Evolutionary conservation across 2,888 invertebrate genomes (phyloP), one percentile per base, ranked within the genome.

Genomic region (Cosmorhoe ocellata): DNA sequence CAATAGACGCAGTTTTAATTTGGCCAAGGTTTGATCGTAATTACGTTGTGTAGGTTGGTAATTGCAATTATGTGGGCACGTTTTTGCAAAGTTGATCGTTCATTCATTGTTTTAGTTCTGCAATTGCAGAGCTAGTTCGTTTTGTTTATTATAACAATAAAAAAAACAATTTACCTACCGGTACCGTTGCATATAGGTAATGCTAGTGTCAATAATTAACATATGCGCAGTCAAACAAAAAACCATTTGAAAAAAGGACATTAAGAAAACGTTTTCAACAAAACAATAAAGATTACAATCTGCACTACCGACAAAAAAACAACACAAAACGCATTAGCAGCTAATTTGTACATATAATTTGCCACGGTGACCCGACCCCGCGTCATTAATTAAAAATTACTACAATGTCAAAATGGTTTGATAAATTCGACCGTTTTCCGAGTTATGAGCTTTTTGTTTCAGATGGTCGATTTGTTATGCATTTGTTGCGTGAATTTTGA

Each of bases 311-410:
- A 65, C 61, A 69, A 76, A 71, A 69, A 71, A 67, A 61, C 39
- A 76, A 74, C 63, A 66, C 71, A 58, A 62, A 74, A 74, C 74
- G 70, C 76, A 83, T 86, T 84, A 84, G 69, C 80, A 74, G 78
- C 71, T 81, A 73, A 82, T 83, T 78, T 76, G 71, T 71, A n/a
- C n/a, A n/a, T n/a, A 68, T 75, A 72, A 86, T 85, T 79, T 72
- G 76, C 68, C 78, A 74, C 80, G 79, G 81, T 70, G 78, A 79
- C 79, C 76, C 74, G 69, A 70, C 71, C 69, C 56, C 33, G 62
- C 56, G 63, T 62, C 70, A 74, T 79, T 73, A 76, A 86, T 84
- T 82, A 83, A 82, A 74, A 79, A 78, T 76, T 74, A 75, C 62
- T 71, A 69, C 72, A 77, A 64, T 79, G 85, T 79, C 85, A 76